These are phyloP conservation scores for Canis aureus DNA, from an alignment of 2,113 vertebrate genomes.

Conservation along the genomic window DNA sequence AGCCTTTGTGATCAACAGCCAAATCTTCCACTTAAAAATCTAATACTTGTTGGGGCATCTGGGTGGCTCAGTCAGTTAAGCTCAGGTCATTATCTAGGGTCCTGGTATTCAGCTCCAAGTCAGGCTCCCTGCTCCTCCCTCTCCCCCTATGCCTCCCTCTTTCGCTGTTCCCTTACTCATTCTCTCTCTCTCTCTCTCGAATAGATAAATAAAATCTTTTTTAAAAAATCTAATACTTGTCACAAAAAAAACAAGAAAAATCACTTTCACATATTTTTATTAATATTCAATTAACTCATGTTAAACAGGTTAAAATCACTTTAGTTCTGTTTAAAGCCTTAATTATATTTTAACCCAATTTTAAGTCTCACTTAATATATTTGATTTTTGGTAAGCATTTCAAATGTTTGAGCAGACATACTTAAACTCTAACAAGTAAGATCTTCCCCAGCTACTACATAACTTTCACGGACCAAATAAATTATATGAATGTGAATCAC, in stretches of 20 bases:
- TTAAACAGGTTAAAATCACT: conserved; percentile 23
- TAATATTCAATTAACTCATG: not conserved
- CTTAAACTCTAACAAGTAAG: not conserved
- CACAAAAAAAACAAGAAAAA: not conserved
- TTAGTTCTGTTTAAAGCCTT: not conserved
- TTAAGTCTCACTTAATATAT: conserved; percentile 18
- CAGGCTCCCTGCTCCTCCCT: not conserved
- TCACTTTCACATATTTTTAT: conserved; percentile 7
- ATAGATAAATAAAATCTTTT: not conserved
- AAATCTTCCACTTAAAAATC: conserved; percentile 5
- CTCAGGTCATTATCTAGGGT: not conserved
- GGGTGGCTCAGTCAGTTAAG: not conserved
- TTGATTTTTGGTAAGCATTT: conserved; percentile 36
- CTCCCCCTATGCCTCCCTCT: not conserved
- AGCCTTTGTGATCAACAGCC: not conserved
- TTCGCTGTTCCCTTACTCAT: not conserved
- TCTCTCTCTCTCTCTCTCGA: not conserved
- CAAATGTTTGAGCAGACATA: not conserved
- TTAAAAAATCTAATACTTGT: not conserved
- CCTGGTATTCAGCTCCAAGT: no score
- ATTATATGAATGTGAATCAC: not conserved
- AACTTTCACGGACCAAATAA: conserved; percentile 4
- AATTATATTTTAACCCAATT: not conserved
- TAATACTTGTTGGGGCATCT: not conserved
- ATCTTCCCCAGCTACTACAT: not conserved